Conservation (phyloP, 2,797 vertebrate genomes). For the Scyliorhinus canicula region DNA sequence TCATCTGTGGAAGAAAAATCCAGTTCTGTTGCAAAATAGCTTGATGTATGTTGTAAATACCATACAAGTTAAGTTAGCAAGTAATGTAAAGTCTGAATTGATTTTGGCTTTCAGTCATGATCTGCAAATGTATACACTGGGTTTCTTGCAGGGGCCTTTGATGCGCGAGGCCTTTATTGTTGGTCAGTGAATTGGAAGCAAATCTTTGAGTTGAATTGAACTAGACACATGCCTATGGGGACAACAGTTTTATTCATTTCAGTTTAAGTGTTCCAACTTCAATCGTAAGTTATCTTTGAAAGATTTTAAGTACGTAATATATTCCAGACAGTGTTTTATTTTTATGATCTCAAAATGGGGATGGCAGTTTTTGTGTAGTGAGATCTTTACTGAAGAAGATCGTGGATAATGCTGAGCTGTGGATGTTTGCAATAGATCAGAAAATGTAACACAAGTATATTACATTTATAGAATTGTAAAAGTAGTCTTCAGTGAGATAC, state of each 20-base stretch:
- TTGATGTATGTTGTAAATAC: not conserved
- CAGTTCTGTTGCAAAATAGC: not conserved
- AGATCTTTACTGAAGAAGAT: not conserved
- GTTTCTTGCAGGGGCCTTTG: not conserved
- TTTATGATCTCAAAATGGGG: not conserved
- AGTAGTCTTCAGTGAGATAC: not conserved
- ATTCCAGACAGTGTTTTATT: not conserved
- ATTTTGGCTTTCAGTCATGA: constrained; percentile 12
- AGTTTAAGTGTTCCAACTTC: not conserved
- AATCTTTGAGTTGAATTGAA: not conserved
- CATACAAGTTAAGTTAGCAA: not conserved
- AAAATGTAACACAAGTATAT: not conserved
- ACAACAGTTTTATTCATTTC: not conserved
- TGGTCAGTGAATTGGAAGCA: not conserved
- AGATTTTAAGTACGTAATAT: not conserved
- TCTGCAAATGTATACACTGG: not conserved
- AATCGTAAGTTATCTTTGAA: not conserved
- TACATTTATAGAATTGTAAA: not conserved
- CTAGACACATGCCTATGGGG: not conserved
- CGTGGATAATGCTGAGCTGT: not conserved
- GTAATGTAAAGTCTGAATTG: not conserved
- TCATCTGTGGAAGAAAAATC: not conserved
- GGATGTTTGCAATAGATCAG: not conserved
- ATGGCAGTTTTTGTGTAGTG: not conserved
- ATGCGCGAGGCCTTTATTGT: not conserved